Evolutionary conservation across 1,140 invertebrate species (phyloP), one percentile per base, ranked within the genome.

Genomic region (Theocolax elegans): DNA sequence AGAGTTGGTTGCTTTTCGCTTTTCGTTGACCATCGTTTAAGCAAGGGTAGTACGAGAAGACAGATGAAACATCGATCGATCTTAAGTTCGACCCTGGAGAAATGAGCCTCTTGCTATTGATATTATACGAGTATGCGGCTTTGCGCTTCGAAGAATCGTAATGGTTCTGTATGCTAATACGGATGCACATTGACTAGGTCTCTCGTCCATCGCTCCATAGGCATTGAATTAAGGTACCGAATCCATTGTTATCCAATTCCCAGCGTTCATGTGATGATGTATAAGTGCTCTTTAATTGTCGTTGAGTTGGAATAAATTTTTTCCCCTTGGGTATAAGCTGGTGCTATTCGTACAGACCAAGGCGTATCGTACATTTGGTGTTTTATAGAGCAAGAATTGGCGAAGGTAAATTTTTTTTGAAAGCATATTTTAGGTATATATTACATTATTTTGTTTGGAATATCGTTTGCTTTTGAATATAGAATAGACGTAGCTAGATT

Each of bases 11-110:
- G 17, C 27, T 10, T 19, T n/a, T 31, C 27, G 53, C 23, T 51
- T n/a, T 51, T 25, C 25, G 9, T 19, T n/a, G n/a, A n/a, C n/a
- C n/a, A n/a, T n/a, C n/a, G n/a, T n/a, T n/a, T n/a, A n/a, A n/a
- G n/a, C n/a, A n/a, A n/a, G n/a, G n/a, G n/a, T n/a, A n/a, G n/a
- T n/a, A n/a, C n/a, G n/a, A n/a, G n/a, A n/a, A n/a, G n/a, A n/a
- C n/a, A n/a, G n/a, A n/a, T n/a, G n/a, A n/a, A n/a, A n/a, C 40
- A 19, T n/a, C 42, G 59, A 46, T 62, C 59, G 59, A 62, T 62
- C 59, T 62, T 40, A 17, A 13, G 2, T 13, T 19, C 17, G 54
- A 40, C 54, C 54, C 35, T n/a, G 27, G 29, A 29, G 53, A 19
- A 23, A 17, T 9, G 56, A 56, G 31, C 31, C 31, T 44, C 46